Evolutionary conservation across 2,888 invertebrate genomes (phyloP).

Genomic region (Mesochorus sp.): DNA sequence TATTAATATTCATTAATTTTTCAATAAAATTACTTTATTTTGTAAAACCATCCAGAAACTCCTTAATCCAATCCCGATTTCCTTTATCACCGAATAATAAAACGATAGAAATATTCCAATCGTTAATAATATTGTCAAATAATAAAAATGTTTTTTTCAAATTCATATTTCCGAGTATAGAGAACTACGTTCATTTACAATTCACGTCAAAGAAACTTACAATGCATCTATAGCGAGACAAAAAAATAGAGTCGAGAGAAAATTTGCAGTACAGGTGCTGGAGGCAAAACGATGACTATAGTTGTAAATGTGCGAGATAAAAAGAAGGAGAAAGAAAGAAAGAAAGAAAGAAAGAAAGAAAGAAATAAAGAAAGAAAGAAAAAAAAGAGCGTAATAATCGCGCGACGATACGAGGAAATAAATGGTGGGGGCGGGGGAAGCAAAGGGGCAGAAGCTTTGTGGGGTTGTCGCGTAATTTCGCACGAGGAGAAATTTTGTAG

Average conservation of each 20-base stretch:
- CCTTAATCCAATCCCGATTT: too few species aligned
- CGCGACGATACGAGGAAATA: slow-evolving; percentile 56
- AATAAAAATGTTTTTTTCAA: too few species aligned
- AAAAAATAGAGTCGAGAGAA: background rate
- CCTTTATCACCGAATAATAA: too few species aligned
- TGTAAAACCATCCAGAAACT: too few species aligned
- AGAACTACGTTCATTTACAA: too few species aligned
- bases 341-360: slow-evolving; percentile 34
- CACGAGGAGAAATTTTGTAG: slow-evolving; percentile 55
- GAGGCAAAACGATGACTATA: slow-evolving; percentile 3
- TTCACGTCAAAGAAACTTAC: too few species aligned
- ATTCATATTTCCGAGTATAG: too few species aligned
- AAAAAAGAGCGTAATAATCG: slow-evolving; percentile 61
- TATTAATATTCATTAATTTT: too few species aligned
- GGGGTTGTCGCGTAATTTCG: slow-evolving; percentile 15
- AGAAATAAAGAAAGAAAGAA: slow-evolving; percentile 17
- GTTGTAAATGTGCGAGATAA: background rate
- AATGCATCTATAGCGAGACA: background rate
- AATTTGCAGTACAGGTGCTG: background rate
- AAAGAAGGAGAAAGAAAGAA: background rate
- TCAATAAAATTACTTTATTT: too few species aligned
- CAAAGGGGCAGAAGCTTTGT: slow-evolving; percentile 38
- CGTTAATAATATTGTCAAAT: too few species aligned
- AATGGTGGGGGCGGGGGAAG: slow-evolving; percentile 42
- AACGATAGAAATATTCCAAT: too few species aligned